A percentile compares a stretch with the other conserved stretches of the same genome.
These are phyloP conservation scores for Pachyramphus minor DNA, from an alignment of 2,113 vertebrate species.

Conservation along the genomic window DNA sequence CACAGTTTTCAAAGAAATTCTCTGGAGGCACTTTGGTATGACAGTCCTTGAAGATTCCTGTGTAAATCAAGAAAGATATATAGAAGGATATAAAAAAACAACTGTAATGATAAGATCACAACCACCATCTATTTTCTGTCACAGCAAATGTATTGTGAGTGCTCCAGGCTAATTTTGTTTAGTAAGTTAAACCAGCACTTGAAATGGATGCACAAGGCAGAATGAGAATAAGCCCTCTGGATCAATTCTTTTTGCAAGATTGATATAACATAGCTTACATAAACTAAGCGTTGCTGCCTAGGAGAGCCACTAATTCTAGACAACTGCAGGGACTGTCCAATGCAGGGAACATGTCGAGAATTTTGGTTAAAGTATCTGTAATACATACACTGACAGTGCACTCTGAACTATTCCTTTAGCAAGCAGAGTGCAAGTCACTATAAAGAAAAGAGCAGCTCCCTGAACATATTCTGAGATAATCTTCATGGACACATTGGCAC, in stretches of 20 bases:
- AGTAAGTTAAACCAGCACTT: neutral
- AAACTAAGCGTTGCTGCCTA: neutral
- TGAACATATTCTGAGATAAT: neutral
- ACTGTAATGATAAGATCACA: neutral
- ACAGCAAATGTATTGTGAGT: neutral
- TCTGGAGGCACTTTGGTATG: slow-evolving; percentile 72
- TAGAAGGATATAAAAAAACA: neutral
- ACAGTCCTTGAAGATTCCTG: slow-evolving; percentile 85
- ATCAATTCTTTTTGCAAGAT: neutral
- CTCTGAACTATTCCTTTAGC: neutral
- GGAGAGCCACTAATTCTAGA: neutral
- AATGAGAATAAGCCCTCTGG: neutral
- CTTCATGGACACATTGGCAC: neutral
- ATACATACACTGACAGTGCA: neutral
- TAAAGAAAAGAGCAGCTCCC: neutral
- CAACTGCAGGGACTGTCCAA: neutral
- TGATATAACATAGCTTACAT: neutral
- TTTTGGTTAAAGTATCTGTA: neutral
- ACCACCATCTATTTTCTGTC: neutral
- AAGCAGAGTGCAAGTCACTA: neutral
- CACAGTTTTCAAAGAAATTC: slow-evolving; percentile 81
- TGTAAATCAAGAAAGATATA: neutral
- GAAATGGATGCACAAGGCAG: neutral
- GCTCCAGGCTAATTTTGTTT: neutral
- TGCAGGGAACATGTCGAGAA: neutral